These are phyloP conservation scores for Mastomys coucha DNA, from an alignment of 2,113 vertebrate genomes.

Conservation along the genomic window DNA sequence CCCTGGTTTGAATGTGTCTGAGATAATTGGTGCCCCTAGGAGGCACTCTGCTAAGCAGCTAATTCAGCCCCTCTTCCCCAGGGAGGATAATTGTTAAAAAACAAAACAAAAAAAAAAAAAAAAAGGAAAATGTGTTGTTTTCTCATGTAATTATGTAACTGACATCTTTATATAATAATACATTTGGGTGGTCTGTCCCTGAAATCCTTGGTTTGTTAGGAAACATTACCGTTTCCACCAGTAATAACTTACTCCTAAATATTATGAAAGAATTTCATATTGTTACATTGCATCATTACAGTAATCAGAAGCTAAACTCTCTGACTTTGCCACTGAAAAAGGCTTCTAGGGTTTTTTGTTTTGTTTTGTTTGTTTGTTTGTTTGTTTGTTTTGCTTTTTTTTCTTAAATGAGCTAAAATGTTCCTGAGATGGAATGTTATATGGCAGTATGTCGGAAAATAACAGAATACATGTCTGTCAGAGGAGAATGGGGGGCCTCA, in stretches of 20 bases:
- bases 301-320: slow-evolving; percentile 86
- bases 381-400: neutral
- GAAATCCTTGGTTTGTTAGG: slow-evolving; percentile 87
- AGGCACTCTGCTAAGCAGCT: slow-evolving; percentile 83
- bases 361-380: neutral
- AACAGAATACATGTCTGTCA: neutral
- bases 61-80: slow-evolving; percentile 81
- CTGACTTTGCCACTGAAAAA: slow-evolving; percentile 83
- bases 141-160: slow-evolving; percentile 86
- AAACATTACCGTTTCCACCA: slow-evolving; percentile 87
- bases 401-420: slow-evolving; percentile 75
- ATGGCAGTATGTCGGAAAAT: slow-evolving; percentile 68
- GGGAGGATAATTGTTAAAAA: slow-evolving; percentile 82
- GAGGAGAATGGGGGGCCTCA: neutral
- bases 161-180: slow-evolving; percentile 88
- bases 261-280: slow-evolving; percentile 86
- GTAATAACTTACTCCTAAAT: slow-evolving; percentile 87
- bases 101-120: slow-evolving; percentile 53
- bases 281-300: slow-evolving; percentile 84
- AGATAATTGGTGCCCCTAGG: slow-evolving; percentile 83
- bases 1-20: slow-evolving; percentile 82
- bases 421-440: slow-evolving; percentile 74
- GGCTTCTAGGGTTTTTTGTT: slow-evolving; percentile 81
- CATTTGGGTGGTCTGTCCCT: slow-evolving; percentile 88
- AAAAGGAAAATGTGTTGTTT: slow-evolving; percentile 83